Conservation (phyloP, 1,140 invertebrate species). For the Meloidogyne hapla region DNA sequence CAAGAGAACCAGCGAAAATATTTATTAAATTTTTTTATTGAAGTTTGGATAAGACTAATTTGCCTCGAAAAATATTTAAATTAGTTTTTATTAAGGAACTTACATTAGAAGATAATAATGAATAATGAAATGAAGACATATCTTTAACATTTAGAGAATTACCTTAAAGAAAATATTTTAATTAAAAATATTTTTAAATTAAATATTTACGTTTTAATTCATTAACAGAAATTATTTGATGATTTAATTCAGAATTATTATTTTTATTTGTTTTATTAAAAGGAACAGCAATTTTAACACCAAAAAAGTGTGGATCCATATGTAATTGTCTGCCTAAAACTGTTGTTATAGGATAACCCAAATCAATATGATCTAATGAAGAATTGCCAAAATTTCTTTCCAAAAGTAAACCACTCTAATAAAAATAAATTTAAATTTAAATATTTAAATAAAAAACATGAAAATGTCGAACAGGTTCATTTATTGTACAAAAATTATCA, state of each 20-base stretch:
- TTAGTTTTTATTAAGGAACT: too few species aligned
- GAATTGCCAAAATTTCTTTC: slow-evolving; percentile 46
- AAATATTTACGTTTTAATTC: slow-evolving; percentile 16
- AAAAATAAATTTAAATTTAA: slow-evolving; percentile 14
- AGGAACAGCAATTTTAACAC: slow-evolving; percentile 51
- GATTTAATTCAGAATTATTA: background rate
- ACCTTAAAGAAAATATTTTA: background rate
- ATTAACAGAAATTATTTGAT: slow-evolving; percentile 4
- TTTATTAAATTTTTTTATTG: too few species aligned
- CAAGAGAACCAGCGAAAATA: too few species aligned
- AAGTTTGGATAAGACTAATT: too few species aligned
- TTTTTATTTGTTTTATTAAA: slow-evolving; percentile 7
- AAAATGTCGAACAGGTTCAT: slow-evolving; percentile 62
- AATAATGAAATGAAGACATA: background rate
- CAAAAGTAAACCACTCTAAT: slow-evolving; percentile 49
- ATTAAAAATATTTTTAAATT: slow-evolving; percentile 7
- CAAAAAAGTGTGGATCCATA: slow-evolving; percentile 63
- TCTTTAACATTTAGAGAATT: background rate
- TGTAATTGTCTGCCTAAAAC: slow-evolving; percentile 56
- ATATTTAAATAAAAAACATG: slow-evolving; percentile 47
- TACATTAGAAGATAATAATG: background rate
- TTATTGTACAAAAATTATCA: slow-evolving; percentile 58
- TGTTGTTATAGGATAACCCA: slow-evolving; percentile 63
- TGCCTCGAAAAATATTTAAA: too few species aligned
- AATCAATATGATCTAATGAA: slow-evolving; percentile 54